Conservation (phyloP, 2,888 invertebrate species). For the Stenotaenia linearis region DNA sequence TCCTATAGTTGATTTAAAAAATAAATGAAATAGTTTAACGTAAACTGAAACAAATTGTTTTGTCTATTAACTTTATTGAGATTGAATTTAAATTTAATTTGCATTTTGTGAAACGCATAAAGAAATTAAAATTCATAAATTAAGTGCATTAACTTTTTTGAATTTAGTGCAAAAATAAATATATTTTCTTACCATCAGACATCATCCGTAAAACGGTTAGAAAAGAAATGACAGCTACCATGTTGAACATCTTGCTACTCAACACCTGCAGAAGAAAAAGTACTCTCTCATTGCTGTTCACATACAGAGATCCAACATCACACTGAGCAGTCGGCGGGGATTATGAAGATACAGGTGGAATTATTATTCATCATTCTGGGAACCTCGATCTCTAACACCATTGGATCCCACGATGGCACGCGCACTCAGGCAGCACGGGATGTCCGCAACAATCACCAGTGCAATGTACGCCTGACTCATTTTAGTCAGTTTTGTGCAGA, state of each 20-base stretch:
- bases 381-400: background rate
- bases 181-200: slow-evolving; percentile 62
- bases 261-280: background rate
- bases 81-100: too few species aligned
- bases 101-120: too few species aligned
- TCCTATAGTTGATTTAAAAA: background rate
- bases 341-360: background rate
- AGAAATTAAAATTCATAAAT: too few species aligned
- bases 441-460: background rate
- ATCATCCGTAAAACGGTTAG: slow-evolving; percentile 75
- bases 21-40: too few species aligned
- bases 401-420: background rate
- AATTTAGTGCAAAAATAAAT: slow-evolving; percentile 32
- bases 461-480: background rate
- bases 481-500: background rate
- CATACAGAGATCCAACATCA: background rate
- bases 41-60: too few species aligned
- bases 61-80: too few species aligned
- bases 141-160: too few species aligned
- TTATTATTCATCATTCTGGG: background rate
- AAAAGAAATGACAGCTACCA: slow-evolving; percentile 80
- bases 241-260: slow-evolving; percentile 48
- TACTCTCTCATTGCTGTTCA: background rate
- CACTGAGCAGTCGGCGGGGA: background rate
- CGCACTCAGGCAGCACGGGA: background rate